These are phyloP conservation scores for Drosophila simulans DNA, from an alignment of 1,140 invertebrate genomes.

Conservation along the genomic window DNA sequence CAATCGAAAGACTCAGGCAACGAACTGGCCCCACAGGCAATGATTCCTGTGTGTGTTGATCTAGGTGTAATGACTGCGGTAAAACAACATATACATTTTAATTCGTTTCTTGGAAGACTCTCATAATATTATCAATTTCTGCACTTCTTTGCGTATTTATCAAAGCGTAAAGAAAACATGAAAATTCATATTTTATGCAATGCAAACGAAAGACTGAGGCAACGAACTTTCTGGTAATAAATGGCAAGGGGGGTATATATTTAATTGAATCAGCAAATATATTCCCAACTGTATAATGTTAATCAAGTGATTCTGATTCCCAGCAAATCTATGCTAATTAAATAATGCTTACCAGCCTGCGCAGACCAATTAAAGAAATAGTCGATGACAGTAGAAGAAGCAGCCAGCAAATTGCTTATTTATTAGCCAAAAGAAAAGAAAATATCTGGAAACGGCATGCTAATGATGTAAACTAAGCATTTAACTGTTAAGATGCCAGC, in stretches of 20 bases:
- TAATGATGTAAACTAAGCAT: slow-evolving; percentile 82
- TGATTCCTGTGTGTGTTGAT: slow-evolving; percentile 30
- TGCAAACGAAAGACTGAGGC: not conserved
- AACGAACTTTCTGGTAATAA: not conserved
- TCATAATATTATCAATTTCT: slow-evolving; percentile 11
- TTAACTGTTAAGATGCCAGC: slow-evolving; percentile 76
- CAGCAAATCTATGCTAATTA: slow-evolving; percentile 55
- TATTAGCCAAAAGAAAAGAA: slow-evolving; percentile 55
- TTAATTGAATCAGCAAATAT: slow-evolving; percentile 1
- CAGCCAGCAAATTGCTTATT: slow-evolving; percentile 65
- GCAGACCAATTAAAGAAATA: slow-evolving; percentile 60
- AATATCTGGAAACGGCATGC: slow-evolving; percentile 61
- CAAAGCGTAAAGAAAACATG: slow-evolving; percentile 8
- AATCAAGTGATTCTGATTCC: slow-evolving; percentile 18
- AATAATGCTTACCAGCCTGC: slow-evolving; percentile 44
- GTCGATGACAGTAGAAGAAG: slow-evolving; percentile 20
- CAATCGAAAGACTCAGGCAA: slow-evolving; percentile 76
- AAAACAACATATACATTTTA: slow-evolving; percentile 27
- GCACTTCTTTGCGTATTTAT: not conserved
- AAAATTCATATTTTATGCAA: not conserved
- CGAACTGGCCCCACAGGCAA: slow-evolving; percentile 49
- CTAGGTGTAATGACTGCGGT: slow-evolving; percentile 15
- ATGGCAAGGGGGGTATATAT: not conserved
- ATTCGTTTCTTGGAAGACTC: slow-evolving; percentile 34
- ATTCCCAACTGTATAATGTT: slow-evolving; percentile 1